Evolutionary conservation across 1,140 invertebrate genomes (phyloP).

Genomic region (Harlomillsia oculata): DNA sequence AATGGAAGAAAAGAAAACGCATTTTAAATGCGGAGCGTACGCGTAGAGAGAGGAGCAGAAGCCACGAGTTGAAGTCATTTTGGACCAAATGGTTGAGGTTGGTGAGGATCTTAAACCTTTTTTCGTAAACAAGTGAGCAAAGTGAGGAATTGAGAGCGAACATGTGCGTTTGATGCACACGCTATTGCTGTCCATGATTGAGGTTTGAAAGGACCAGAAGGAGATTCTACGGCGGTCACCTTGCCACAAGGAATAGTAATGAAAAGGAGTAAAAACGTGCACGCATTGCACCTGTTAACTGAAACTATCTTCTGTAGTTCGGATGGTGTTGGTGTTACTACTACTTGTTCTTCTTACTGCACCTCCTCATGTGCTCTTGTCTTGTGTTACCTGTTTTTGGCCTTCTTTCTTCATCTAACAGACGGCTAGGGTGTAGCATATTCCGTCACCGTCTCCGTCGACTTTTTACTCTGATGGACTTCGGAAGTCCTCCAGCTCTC

Average conservation of each 20-base stretch:
- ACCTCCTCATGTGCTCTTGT: not conserved
- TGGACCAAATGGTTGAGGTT: no score
- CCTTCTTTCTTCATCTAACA: not conserved
- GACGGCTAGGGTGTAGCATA: not conserved
- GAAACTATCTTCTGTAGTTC: no score
- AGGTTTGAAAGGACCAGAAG: not conserved
- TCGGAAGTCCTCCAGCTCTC: conserved; percentile 1
- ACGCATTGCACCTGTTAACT: conserved; percentile 27
- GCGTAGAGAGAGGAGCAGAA: not conserved
- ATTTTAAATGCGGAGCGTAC: not conserved
- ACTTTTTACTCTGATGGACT: not conserved
- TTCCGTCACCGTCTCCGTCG: not conserved
- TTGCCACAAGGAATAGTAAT: conserved; percentile 28
- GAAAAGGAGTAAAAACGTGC: conserved; percentile 16
- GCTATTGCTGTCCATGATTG: not conserved
- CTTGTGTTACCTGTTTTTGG: not conserved
- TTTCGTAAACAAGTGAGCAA: no score
- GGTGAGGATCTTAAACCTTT: no score
- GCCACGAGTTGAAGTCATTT: no score
- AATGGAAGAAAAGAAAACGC: not conserved
- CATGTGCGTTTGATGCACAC: no score
- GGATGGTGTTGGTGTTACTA: no score
- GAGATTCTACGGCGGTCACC: conserved; percentile 9
- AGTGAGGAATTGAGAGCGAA: no score
- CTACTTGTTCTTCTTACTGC: conserved; percentile 4